Evolutionary conservation across 2,113 vertebrate species (phyloP).

Genomic region (Genyomyrus donnyi): DNA sequence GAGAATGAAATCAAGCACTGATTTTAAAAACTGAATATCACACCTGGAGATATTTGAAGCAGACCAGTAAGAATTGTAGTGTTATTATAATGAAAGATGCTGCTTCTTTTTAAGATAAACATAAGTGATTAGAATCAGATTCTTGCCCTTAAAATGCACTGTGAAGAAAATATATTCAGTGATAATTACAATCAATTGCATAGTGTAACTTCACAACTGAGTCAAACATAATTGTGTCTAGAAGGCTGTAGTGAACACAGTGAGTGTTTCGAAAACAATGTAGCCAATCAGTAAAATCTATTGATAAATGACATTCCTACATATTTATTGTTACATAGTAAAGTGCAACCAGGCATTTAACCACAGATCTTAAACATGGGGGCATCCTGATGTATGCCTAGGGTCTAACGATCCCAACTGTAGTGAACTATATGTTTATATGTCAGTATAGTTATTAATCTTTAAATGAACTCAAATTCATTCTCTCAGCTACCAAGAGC

Average conservation of each 20-base stretch:
- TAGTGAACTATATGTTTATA: neutral
- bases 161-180: neutral
- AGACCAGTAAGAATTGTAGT: neutral
- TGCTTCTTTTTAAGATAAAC: neutral
- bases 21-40: neutral
- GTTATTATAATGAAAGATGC: neutral
- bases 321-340: neutral
- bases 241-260: neutral
- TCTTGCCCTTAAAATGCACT: neutral
- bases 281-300: neutral
- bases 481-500: neutral
- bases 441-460: neutral
- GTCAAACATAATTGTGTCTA: neutral
- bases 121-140: neutral
- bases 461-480: neutral
- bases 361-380: neutral
- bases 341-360: neutral
- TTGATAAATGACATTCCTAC: neutral
- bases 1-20: neutral
- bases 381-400: neutral
- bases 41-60: neutral
- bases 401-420: neutral
- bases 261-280: neutral
- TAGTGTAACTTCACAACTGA: neutral
- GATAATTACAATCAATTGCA: neutral